Conservation (phyloP, 2,888 invertebrate species). For the Meteorus colon region DNA sequence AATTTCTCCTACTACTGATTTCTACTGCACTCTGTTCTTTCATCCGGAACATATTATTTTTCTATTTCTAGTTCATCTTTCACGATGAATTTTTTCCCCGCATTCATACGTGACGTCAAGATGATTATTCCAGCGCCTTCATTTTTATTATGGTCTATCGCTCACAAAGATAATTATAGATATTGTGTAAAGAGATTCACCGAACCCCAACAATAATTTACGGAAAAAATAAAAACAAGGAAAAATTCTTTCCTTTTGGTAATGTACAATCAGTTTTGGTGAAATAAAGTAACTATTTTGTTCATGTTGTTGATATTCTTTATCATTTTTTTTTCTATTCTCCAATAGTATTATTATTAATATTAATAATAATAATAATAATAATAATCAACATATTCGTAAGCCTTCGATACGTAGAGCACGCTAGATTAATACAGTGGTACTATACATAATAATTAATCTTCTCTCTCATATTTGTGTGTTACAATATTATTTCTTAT, state of each 20-base stretch:
- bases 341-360: conserved; percentile 53
- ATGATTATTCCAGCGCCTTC: conserved; percentile 26
- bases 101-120: conserved; percentile 8
- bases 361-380: conserved; percentile 52
- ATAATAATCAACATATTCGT: conserved; percentile 68
- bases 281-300: conserved; percentile 40
- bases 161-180: conserved; percentile 12
- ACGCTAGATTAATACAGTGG: conserved; percentile 66
- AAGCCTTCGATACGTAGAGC: conserved; percentile 69
- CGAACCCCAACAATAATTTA: not conserved
- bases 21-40: not conserved
- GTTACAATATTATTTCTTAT: conserved; percentile 47
- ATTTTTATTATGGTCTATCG: conserved; percentile 28
- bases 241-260: not conserved
- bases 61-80: not conserved
- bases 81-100: not conserved
- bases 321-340: conserved; percentile 59
- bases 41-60: not conserved
- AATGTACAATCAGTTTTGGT: not conserved
- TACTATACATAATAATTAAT: conserved; percentile 59
- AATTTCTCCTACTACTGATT: not conserved
- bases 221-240: not conserved
- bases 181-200: conserved; percentile 11
- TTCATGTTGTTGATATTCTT: conserved; percentile 65
- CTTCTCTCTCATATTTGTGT: conserved; percentile 52